Base-by-base conservation (phyloP, 2,888 invertebrate species). In the Chrysolina haemoptera region DNA sequence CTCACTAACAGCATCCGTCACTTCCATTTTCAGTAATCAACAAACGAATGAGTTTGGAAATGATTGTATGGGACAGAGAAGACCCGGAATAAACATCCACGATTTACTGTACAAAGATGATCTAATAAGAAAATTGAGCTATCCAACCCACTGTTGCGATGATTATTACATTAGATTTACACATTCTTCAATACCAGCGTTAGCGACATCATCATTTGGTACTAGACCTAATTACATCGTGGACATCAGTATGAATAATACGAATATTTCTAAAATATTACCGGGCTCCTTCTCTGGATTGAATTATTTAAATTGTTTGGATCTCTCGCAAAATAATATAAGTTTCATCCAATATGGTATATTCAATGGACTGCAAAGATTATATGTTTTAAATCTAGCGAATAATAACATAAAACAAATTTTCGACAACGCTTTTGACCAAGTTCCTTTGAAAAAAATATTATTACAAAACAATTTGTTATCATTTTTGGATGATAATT, bases 261-360 rank as follows among this genome's bases (percentile, higher is more conserved):
- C 46, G 12, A 46, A 66, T n/a, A 66, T 66, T 27, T 46, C 22
- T 14, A 20, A 66, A 27, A 66, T 66, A 66, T 46, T 27, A n/a
- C 48, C 46, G 18, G 40, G 40, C 18, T 12, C 50, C 16, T 66
- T 66, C 22, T 50, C 12, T 14, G 50, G 16, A 48, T 6, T 66
- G 35, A 14, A 43, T 27, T 5, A 64, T n/a, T 64, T 64, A 14
- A 46, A 48, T 48, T 66, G 35, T 48, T 48, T 66, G 46, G 66
- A 66, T 48, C 50, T 66, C 8, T 66, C 66, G 8, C 10, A 48
- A n/a, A 66, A 66, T 50, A 22, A 20, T 3, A 27, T 66, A 1
- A 5, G 20, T 41, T n/a, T 43, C 1, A 14, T 64, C 8, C 27
- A 16, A 35, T 20, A 66, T 48, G 48, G 14, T 4, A 66, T 16